Evolutionary conservation across 2,888 invertebrate species (phyloP).

Genomic region (Cordylochernes scorpioides): DNA sequence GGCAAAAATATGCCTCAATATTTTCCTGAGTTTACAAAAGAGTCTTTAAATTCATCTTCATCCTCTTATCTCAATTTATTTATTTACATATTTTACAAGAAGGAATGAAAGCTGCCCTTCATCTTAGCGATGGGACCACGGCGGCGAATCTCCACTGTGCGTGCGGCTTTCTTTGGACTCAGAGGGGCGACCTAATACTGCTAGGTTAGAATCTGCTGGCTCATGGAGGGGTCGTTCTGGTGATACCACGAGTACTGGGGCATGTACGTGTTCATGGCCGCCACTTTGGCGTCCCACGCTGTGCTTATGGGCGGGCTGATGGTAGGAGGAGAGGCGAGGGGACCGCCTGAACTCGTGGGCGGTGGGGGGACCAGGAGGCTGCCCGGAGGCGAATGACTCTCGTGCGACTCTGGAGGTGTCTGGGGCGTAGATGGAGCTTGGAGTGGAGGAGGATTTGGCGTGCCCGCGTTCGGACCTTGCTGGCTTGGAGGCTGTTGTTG

Average conservation of each 20-base stretch:
- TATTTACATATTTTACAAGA: too few relatives aligned
- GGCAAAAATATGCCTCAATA: too few relatives aligned
- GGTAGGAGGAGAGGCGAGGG: slow-evolving; percentile 12
- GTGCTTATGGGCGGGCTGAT: slow-evolving; percentile 15
- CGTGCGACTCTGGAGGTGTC: slow-evolving; percentile 15
- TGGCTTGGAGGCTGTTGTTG: slow-evolving; percentile 7
- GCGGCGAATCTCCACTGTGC: too few relatives aligned
- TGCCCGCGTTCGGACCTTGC: slow-evolving; percentile 4
- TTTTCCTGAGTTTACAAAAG: too few relatives aligned
- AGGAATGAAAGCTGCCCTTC: too few relatives aligned
- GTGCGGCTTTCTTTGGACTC: too few relatives aligned
- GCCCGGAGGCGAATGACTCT: slow-evolving; percentile 13
- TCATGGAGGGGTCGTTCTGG: slow-evolving; percentile 14
- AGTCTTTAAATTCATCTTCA: too few relatives aligned
- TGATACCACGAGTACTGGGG: slow-evolving; percentile 16
- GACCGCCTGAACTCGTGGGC: slow-evolving; percentile 7
- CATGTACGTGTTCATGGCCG: slow-evolving; percentile 16
- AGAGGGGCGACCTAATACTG: too few relatives aligned
- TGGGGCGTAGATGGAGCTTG: slow-evolving; percentile 13
- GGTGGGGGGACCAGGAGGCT: slow-evolving; percentile 7
- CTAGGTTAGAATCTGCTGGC: slow-evolving; percentile 15
- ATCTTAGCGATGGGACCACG: too few relatives aligned
- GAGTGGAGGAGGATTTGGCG: slow-evolving; percentile 6
- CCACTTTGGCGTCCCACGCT: slow-evolving; percentile 22
- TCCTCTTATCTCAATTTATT: too few relatives aligned